These are phyloP conservation scores for Parazoanthus swiftii DNA, from an alignment of 92 coral and sea anemone species.

Conservation along the genomic window DNA sequence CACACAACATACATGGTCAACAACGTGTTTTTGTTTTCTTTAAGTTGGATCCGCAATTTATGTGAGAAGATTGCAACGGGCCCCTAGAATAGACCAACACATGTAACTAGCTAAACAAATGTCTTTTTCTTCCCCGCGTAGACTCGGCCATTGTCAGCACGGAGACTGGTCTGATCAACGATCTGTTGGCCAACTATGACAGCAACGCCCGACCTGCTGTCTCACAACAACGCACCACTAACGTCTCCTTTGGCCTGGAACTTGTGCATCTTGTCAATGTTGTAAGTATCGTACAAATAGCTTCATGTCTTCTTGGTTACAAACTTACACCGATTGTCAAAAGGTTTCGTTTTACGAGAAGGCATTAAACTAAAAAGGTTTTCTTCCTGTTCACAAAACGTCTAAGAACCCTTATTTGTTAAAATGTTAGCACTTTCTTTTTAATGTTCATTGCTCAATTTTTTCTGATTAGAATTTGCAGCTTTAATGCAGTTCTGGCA, in stretches of 20 bases:
- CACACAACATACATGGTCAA: too few relatives aligned
- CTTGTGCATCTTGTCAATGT: slow-evolving; percentile 87
- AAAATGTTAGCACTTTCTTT: too few relatives aligned
- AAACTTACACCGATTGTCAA: not conserved
- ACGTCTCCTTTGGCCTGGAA: slow-evolving; percentile 80
- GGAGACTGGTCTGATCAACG: slow-evolving; percentile 61
- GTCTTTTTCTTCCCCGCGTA: slow-evolving; percentile 13
- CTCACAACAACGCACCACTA: slow-evolving; percentile 50
- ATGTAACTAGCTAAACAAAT: not conserved
- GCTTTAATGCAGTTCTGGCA: too few relatives aligned
- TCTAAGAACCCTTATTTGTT: too few relatives aligned
- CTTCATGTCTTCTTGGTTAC: not conserved
- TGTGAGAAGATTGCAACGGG: too few relatives aligned
- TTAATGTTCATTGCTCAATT: too few relatives aligned
- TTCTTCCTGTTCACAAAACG: too few relatives aligned
- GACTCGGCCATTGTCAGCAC: slow-evolving; percentile 61
- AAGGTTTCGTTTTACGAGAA: not conserved
- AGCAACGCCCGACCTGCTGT: slow-evolving; percentile 73
- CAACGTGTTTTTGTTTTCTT: too few relatives aligned
- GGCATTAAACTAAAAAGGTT: too few relatives aligned
- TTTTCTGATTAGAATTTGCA: too few relatives aligned
- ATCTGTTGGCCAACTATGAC: slow-evolving; percentile 57
- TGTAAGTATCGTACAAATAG: slow-evolving; percentile 53
- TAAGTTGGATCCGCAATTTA: too few relatives aligned
- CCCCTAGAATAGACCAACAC: too few relatives aligned